Base-by-base conservation (phyloP, 2,888 invertebrate genomes). In the Sphecodes monilicornis region DNA sequence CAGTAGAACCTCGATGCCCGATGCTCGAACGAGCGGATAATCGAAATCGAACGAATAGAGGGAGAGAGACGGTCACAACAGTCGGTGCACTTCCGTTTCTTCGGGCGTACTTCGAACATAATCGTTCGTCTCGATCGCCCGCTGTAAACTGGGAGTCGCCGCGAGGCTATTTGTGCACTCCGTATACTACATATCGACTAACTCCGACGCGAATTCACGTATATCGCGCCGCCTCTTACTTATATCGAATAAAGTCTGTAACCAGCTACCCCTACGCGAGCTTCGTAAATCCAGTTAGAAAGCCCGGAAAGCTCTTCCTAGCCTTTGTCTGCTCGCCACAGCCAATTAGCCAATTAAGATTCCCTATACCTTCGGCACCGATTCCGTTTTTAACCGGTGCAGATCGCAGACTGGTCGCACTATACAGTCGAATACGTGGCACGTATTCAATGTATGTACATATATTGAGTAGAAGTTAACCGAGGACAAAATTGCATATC, bases 121-220 rank as follows among this genome's bases (percentile, higher is more conserved):
- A 88, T 89, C 86, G 86, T 77, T 81, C 81, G 83, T 80, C 87
- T 77, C 82, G 84, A 91, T 89, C 84, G 89, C 84, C 87, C 87
- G 84, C 83, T 86, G 86, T 78, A 46, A 66, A 83, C 82, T 80
- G 90, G 86, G 87, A 85, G 84, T 87, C 76, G 66, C 82, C 80
- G 79, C 75, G 87, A 86, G 86, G 85, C 91, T 92, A 91, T 91
- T 91, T 91, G 86, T 82, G 89, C 88, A 80, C 79, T 80, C 84
- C 87, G 60, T 60, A 91, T 91, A 86, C 88, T 86, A 74, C 79
- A 76, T 91, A 73, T 83, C 71, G 80, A 82, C 86, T 91, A 89
- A 91, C 91, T 91, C 82, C 72, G 78, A 13, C 32, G 16, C 54
- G 29, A 75, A 77, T 76, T 71, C 71, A 39, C 29, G 29, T 77